Conservation (phyloP, 2,888 invertebrate genomes). For the Standfussiana lucernea region DNA sequence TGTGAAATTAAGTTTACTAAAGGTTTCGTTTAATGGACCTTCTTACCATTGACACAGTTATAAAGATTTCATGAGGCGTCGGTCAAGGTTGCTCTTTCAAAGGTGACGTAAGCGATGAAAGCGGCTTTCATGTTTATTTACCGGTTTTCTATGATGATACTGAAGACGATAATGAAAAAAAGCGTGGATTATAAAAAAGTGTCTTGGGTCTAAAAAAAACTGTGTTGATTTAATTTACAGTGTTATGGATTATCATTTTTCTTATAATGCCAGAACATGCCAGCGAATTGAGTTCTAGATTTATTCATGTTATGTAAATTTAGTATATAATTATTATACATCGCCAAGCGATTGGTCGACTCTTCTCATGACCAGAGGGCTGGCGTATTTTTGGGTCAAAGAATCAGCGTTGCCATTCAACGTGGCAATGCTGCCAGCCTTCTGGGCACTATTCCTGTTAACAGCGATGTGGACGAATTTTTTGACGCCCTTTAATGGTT, state of each 20-base stretch:
- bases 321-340: too few species aligned
- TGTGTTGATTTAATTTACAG: neutral
- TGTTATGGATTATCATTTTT: neutral
- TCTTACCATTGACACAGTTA: slow-evolving; percentile 4
- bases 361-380: too few species aligned
- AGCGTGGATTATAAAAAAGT: neutral
- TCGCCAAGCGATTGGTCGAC: too few species aligned
- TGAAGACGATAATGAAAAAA: slow-evolving; percentile 7
- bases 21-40: neutral
- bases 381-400: too few species aligned
- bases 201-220: neutral
- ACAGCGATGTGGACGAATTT: too few species aligned
- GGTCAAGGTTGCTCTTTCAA: slow-evolving; percentile 21
- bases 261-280: neutral
- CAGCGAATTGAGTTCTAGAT: neutral
- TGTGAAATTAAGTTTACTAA: neutral
- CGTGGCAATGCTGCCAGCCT: too few species aligned
- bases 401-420: too few species aligned
- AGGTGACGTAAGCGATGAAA: neutral
- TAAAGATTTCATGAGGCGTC: neutral
- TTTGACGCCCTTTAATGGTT: too few species aligned
- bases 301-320: too few species aligned
- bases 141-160: slow-evolving; percentile 1
- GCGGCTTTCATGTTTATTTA: slow-evolving; percentile 1
- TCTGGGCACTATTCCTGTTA: too few species aligned